Base-by-base conservation (phyloP, 2,113 vertebrate species). In the Beaufortia kweichowensis region DNA sequence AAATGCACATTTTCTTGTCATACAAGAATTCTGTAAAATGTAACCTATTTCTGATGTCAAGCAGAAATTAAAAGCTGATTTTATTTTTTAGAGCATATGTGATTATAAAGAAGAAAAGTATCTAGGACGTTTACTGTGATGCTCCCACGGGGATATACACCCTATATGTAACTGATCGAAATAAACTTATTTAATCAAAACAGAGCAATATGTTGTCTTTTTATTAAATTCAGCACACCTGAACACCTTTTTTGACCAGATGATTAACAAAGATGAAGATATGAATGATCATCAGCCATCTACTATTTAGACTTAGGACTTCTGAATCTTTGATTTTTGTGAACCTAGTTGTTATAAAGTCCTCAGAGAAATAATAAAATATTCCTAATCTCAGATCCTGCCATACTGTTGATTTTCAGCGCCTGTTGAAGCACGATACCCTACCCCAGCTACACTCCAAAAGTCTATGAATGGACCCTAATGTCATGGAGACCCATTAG, bases 11-110 rank as follows among this genome's bases (percentile, higher is more conserved):
- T 93, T 97, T 98, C 97, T 99, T 99, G 97, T 99, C 92, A 94
- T 97, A 96, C 97, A 99, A 99, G 97, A 96, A 91, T 92, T 79
- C 68, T 95, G 90, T 94, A 92, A 90, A 95, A 94, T 92, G 88
- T 71, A 82, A 86, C 85, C 83, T 91, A 94, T 95, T 96, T 96
- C 95, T 97, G 95, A 95, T 93, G 91, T 96, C 92, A 90, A 93
- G 89, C 95, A 96, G 91, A 91, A 92, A 92, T 86, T 82, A 23
- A 68, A 83, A 89, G 93, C 93, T 84, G 91, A 92, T 96, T 96
- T 96, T 97, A 95, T 95, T 97, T 96, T 98, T 95, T 94, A 95
- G 92, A 94, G 92, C 91, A 85, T 85, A 88, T 84, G 82, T 88
- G 83, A 90, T 88, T 84, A 85, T 86, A 66, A 56, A 69, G 61